phyloP scores from a whole-genome alignment of 1,140 invertebrate species.

The Cydia amplana region DNA sequence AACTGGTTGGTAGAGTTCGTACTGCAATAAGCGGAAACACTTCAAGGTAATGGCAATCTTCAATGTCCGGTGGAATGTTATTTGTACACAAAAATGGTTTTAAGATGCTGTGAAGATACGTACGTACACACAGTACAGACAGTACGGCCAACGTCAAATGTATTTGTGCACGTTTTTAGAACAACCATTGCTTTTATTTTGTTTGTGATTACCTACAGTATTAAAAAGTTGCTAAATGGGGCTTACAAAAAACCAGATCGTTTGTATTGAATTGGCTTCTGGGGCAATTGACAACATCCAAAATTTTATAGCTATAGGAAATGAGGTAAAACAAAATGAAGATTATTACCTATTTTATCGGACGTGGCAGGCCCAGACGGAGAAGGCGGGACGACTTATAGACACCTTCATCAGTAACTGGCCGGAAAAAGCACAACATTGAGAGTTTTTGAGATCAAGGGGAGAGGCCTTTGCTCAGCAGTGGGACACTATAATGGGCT shows the following conservation, averaged over 20 bases:
- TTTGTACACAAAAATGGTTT: slow-evolving; percentile 17
- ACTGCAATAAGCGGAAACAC: slow-evolving; percentile 7
- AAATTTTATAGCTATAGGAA: not conserved
- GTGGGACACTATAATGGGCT: no score
- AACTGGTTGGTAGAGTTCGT: slow-evolving; percentile 18
- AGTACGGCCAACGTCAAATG: not conserved
- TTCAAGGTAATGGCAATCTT: slow-evolving; percentile 16
- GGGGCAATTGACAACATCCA: not conserved
- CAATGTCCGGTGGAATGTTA: slow-evolving; percentile 1
- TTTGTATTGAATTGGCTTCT: not conserved
- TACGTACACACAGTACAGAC: no score
- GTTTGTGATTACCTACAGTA: not conserved
- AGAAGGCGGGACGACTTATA: no score
- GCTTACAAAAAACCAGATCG: not conserved
- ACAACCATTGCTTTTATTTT: slow-evolving; percentile 4
- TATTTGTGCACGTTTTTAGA: not conserved
- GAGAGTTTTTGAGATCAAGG: no score
- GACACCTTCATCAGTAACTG: no score
- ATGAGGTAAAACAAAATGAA: not conserved
- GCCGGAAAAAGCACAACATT: no score
- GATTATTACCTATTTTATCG: no score
- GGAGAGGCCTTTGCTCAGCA: no score
- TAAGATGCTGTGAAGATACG: not conserved
- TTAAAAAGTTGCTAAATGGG: not conserved
- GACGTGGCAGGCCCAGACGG: no score